Percentiles rank a stretch among this genome's conserved stretches.
Evolutionary conservation across 2,888 invertebrate species (phyloP).

Genomic region (Eucera pruinosa): DNA sequence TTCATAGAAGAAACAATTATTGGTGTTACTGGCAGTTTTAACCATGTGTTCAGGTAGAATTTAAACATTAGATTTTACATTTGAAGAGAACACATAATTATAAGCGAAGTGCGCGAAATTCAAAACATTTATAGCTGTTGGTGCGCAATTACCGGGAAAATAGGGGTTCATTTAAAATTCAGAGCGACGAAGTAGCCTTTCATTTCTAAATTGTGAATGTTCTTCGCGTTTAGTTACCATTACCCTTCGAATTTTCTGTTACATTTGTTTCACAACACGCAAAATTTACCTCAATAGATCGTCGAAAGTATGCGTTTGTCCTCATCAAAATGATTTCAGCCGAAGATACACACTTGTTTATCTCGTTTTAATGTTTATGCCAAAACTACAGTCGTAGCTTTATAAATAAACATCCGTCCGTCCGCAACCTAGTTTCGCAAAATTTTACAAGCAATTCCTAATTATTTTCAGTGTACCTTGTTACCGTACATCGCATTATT

Average conservation of each 20-base stretch:
- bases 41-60: not conserved
- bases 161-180: slow-evolving; percentile 19
- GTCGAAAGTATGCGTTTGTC: slow-evolving; percentile 1
- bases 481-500: too few species aligned
- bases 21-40: not conserved
- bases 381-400: not conserved
- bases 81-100: not conserved
- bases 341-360: not conserved
- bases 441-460: not conserved
- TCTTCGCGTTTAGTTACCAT: slow-evolving; percentile 8
- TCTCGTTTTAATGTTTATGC: not conserved
- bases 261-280: not conserved
- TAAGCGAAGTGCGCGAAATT: not conserved
- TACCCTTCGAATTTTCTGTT: not conserved
- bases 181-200: slow-evolving; percentile 1
- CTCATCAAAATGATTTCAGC: not conserved
- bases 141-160: slow-evolving; percentile 2
- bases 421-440: too few species aligned
- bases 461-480: not conserved
- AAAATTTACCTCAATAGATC: slow-evolving; percentile 7
- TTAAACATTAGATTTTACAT: not conserved
- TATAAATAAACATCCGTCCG: too few species aligned
- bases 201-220: slow-evolving; percentile 12
- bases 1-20: not conserved
- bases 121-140: slow-evolving; percentile 19